Evolutionary conservation across 2,797 vertebrate species (phyloP).

Genomic region (Serranus cabrilla): DNA sequence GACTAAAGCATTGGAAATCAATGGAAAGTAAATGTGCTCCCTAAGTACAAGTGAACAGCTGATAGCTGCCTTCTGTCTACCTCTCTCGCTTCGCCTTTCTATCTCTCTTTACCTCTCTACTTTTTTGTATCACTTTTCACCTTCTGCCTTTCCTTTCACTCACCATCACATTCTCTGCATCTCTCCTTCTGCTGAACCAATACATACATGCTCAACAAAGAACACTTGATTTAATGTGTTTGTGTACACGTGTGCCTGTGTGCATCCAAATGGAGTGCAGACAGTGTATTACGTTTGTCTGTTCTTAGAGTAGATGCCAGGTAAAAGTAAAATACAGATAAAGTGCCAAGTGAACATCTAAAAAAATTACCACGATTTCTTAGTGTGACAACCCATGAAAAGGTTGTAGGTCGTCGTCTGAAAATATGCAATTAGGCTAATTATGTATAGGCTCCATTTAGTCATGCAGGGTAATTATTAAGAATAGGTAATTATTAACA

Average conservation of each 20-base stretch:
- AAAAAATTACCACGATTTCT: not conserved
- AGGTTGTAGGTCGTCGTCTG: not conserved
- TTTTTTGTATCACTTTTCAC: conserved; percentile 50
- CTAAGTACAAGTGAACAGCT: conserved; percentile 99
- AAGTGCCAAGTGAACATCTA: conserved; percentile 12
- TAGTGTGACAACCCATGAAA: not conserved
- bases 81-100: conserved; percentile 49
- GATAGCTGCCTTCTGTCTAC: conserved; percentile 89
- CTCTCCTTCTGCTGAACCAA: conserved; percentile 55
- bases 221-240: conserved; percentile 44
- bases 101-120: conserved; percentile 56
- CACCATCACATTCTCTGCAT: conserved; percentile 51
- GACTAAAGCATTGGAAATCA: conserved; percentile 99
- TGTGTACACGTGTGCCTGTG: not conserved
- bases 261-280: not conserved
- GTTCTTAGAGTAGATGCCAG: not conserved
- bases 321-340: conserved; percentile 22
- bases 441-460: conserved; percentile 12
- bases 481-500: conserved; percentile 7
- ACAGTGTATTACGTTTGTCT: not conserved
- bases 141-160: conserved; percentile 51
- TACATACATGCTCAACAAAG: conserved; percentile 32
- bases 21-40: conserved; percentile 99
- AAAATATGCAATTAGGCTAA: not conserved
- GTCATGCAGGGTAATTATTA: conserved; percentile 11